Conservation (phyloP, 2,797 vertebrate species). For the Microtus californicus region DNA sequence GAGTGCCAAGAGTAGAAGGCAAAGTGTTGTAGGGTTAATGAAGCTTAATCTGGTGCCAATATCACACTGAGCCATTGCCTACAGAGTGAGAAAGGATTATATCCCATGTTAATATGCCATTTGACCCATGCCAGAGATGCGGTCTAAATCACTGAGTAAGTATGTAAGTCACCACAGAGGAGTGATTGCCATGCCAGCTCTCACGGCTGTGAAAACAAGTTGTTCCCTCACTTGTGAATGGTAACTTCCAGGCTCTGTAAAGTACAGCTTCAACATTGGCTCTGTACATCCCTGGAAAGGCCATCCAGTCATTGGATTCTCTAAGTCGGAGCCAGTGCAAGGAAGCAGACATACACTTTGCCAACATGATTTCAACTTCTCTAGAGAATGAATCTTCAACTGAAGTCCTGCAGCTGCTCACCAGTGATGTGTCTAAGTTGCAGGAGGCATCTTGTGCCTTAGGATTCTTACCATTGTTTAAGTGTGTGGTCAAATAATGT, state of each 20-base stretch:
- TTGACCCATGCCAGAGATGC: constrained; percentile 87
- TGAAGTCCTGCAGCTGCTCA: neutral
- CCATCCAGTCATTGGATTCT: constrained; percentile 52
- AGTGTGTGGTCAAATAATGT: constrained; percentile 3
- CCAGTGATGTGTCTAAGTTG: neutral
- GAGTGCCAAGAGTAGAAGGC: constrained; percentile 86
- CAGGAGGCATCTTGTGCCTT: neutral
- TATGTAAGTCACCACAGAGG: constrained; percentile 88
- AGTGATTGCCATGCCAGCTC: constrained; percentile 79
- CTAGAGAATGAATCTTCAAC: constrained; percentile 26
- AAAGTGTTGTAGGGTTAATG: constrained; percentile 90
- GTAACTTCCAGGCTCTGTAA: constrained; percentile 82
- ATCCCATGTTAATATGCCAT: constrained; percentile 90
- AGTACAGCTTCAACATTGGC: constrained; percentile 80
- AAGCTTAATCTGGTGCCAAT: constrained; percentile 89
- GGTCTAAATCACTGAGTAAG: constrained; percentile 87
- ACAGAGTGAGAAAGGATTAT: constrained; percentile 91
- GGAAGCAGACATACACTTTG: constrained; percentile 22
- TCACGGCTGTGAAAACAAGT: constrained; percentile 84
- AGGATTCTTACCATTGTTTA: constrained; percentile 10
- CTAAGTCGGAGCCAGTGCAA: constrained; percentile 33
- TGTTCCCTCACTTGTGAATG: constrained; percentile 82
- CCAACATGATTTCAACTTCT: constrained; percentile 46
- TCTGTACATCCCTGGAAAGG: constrained; percentile 69
- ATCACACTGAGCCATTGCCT: constrained; percentile 89